Evolutionary conservation across 92 coral and sea anemone species (phyloP).

Genomic region (Umimayanthus chanpuru): DNA sequence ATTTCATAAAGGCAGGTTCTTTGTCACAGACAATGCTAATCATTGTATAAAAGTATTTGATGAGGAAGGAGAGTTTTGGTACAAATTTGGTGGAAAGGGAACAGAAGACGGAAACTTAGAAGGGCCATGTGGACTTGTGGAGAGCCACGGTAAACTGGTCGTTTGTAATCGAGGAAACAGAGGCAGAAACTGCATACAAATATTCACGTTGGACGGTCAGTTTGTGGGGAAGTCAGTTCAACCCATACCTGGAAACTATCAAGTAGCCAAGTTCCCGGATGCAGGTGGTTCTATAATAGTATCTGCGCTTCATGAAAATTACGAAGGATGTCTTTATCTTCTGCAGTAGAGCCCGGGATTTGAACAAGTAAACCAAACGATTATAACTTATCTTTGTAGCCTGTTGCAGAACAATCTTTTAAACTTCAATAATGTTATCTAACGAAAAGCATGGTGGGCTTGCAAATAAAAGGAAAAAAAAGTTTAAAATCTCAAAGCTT

Average conservation of each 20-base stretch:
- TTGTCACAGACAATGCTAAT: too few species aligned
- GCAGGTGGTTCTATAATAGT: neutral
- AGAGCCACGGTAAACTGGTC: neutral
- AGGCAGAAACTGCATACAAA: neutral
- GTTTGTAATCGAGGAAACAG: slow-evolving; percentile 1
- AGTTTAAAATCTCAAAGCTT: too few species aligned
- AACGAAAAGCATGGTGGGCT: too few species aligned
- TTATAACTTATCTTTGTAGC: too few species aligned
- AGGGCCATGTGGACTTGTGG: neutral
- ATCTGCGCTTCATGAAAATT: neutral
- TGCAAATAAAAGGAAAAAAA: too few species aligned
- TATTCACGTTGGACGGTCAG: slow-evolving; percentile 12
- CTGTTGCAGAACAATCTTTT: too few species aligned
- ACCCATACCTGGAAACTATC: neutral
- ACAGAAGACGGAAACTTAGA: neutral
- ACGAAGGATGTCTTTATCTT: neutral
- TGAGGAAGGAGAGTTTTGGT: neutral
- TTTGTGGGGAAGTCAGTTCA: slow-evolving; percentile 18
- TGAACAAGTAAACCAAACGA: too few species aligned
- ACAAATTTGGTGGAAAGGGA: neutral
- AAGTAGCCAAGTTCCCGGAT: slow-evolving; percentile 12
- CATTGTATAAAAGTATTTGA: slow-evolving; percentile 18
- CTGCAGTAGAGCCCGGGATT: neutral
- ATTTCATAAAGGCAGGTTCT: too few species aligned
- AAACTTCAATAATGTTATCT: too few species aligned